These are phyloP conservation scores for Hippocampus guttulatus DNA, from an alignment of 2,113 vertebrate genomes.

Conservation along the genomic window DNA sequence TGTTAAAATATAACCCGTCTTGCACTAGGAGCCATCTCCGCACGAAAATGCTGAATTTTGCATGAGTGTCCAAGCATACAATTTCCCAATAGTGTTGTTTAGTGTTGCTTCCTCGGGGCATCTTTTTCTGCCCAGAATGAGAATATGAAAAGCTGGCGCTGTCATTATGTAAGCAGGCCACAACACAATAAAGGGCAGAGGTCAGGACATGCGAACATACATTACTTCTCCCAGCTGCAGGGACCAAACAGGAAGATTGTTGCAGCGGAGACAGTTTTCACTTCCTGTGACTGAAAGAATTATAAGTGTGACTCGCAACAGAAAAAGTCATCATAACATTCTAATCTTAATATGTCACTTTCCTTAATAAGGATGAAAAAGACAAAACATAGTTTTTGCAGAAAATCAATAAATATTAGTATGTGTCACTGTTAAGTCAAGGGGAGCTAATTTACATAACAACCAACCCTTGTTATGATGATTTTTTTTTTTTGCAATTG, in stretches of 20 bases:
- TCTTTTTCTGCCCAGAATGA: constrained; percentile 31
- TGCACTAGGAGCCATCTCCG: constrained; percentile 39
- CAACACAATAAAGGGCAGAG: constrained; percentile 53
- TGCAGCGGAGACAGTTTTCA: constrained; percentile 35
- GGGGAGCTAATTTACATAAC: too few relatives aligned
- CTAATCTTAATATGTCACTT: too few relatives aligned
- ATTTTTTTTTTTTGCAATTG: too few relatives aligned
- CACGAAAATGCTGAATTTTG: constrained; percentile 63
- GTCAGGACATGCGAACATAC: constrained; percentile 55
- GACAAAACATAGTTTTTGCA: too few relatives aligned
- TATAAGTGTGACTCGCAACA: neutral
- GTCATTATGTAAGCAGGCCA: constrained; percentile 61
- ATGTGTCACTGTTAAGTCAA: too few relatives aligned
- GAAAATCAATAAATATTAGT: too few relatives aligned
- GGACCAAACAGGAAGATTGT: constrained; percentile 60
- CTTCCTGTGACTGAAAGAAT: constrained; percentile 1
- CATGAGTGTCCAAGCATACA: constrained; percentile 63
- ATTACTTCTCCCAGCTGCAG: constrained; percentile 39
- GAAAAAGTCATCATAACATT: too few relatives aligned
- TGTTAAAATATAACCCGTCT: constrained; percentile 74
- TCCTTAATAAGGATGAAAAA: too few relatives aligned
- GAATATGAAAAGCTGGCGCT: constrained; percentile 57
- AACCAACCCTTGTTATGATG: too few relatives aligned
- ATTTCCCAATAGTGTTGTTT: constrained; percentile 65
- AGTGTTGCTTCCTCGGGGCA: constrained; percentile 60